phyloP scores from a whole-genome alignment of 2,797 vertebrate genomes.

The Sebastes jordani region DNA sequence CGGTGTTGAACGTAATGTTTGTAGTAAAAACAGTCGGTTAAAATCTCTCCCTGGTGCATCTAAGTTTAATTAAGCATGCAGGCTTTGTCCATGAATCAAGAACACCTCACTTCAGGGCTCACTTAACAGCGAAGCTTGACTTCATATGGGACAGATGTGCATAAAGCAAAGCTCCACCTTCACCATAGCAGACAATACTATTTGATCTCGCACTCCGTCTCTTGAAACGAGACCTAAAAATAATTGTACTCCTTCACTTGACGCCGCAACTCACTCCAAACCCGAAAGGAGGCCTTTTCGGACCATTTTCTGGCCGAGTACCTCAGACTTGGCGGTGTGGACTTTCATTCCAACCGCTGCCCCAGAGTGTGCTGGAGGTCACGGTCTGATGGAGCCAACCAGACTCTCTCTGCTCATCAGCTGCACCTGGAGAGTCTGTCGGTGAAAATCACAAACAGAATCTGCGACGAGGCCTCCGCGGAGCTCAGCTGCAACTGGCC shows the following conservation, averaged over 20 bases:
- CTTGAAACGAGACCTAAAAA: not conserved
- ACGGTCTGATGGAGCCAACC: slow-evolving; percentile 15
- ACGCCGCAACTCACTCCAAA: not conserved
- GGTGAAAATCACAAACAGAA: not conserved
- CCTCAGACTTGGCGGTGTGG: not conserved
- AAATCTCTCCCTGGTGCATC: slow-evolving; percentile 6
- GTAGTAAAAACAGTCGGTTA: slow-evolving; percentile 1
- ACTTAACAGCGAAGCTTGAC: not conserved
- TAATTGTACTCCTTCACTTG: not conserved
- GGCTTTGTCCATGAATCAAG: not conserved
- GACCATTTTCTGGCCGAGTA: not conserved
- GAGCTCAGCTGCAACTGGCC: not conserved
- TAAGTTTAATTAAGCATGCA: not conserved
- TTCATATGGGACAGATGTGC: not conserved
- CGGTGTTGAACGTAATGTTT: not conserved
- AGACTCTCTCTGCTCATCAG: not conserved
- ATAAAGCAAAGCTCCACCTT: not conserved
- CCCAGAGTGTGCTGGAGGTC: slow-evolving; percentile 14
- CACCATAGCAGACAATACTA: not conserved
- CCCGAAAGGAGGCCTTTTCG: not conserved
- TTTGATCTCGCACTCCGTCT: not conserved
- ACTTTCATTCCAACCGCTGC: slow-evolving; percentile 20
- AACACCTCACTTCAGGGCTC: not conserved
- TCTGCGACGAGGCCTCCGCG: not conserved
- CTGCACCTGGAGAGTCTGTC: slow-evolving; percentile 21